Conservation (phyloP, 2,888 invertebrate genomes). For the Elysia crispata region DNA sequence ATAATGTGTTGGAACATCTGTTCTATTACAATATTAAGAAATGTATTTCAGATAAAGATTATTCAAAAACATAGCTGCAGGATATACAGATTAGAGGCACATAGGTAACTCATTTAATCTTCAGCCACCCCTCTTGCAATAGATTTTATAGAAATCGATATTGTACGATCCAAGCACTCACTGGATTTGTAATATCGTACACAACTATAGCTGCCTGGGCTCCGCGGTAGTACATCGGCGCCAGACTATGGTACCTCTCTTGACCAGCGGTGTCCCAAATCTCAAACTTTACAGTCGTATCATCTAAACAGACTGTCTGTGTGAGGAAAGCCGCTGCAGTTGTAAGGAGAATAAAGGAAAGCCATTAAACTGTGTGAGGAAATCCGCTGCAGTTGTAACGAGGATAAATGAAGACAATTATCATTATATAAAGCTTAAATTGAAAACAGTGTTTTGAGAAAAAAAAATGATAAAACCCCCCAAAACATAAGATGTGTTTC, state of each 20-base stretch:
- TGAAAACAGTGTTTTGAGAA: too few species aligned
- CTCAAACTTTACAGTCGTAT: conserved; percentile 99
- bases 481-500: too few species aligned
- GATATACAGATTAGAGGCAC: too few species aligned
- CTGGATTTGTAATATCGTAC: conserved; percentile 98
- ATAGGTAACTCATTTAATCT: too few species aligned
- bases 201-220: conserved; percentile 97
- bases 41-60: too few species aligned
- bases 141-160: too few species aligned
- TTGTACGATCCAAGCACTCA: conserved; percentile 54
- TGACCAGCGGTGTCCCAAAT: conserved; percentile 99
- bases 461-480: too few species aligned
- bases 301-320: conserved; percentile 98
- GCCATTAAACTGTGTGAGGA: conserved; percentile 94
- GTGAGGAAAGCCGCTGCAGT: conserved; percentile 99
- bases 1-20: too few species aligned
- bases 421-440: neutral
- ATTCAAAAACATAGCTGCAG: too few species aligned
- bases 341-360: conserved; percentile 54
- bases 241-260: conserved; percentile 99
- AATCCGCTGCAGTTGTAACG: conserved; percentile 88
- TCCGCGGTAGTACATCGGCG: conserved; percentile 93
- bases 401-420: conserved; percentile 55
- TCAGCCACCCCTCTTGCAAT: too few species aligned
- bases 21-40: too few species aligned